These are phyloP conservation scores for Axis porcinus DNA, from an alignment of 2,113 vertebrate species.

Conservation along the genomic window DNA sequence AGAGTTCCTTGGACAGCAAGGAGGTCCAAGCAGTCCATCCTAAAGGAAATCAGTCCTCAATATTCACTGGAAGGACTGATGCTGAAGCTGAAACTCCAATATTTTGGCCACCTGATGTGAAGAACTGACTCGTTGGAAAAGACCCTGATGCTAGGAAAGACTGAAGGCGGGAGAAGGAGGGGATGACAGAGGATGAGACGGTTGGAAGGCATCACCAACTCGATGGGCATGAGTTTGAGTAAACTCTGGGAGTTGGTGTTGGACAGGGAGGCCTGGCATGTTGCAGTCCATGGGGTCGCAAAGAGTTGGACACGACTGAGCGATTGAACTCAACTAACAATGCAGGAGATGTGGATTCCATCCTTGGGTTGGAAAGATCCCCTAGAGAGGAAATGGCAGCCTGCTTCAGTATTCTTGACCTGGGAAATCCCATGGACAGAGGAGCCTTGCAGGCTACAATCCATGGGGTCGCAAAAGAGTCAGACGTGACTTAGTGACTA, in stretches of 20 bases:
- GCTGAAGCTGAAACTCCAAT: not conserved
- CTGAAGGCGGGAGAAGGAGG: not conserved
- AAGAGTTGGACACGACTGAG: not conserved
- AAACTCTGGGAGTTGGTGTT: not conserved
- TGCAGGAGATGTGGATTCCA: not conserved
- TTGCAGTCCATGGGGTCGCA: not conserved
- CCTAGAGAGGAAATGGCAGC: not conserved
- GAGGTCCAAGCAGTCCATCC: not conserved
- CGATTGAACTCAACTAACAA: not conserved
- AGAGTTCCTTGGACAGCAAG: not conserved
- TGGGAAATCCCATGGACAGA: not conserved
- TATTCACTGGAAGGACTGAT: not conserved
- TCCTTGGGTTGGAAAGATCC: not conserved
- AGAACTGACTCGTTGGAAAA: not conserved
- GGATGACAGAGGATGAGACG: not conserved
- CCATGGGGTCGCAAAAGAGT: not conserved
- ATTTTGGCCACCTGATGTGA: not conserved
- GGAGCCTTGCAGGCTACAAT: not conserved
- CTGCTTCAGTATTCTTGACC: not conserved
- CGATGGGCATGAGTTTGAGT: not conserved
- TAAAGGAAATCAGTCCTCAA: not conserved
- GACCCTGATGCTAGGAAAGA: not conserved
- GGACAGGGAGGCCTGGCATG: not conserved
- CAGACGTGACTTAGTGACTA: not conserved
- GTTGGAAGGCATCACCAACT: not conserved